Evolutionary conservation across 2,888 invertebrate species (phyloP).

Genomic region (Cerastoderma edule): DNA sequence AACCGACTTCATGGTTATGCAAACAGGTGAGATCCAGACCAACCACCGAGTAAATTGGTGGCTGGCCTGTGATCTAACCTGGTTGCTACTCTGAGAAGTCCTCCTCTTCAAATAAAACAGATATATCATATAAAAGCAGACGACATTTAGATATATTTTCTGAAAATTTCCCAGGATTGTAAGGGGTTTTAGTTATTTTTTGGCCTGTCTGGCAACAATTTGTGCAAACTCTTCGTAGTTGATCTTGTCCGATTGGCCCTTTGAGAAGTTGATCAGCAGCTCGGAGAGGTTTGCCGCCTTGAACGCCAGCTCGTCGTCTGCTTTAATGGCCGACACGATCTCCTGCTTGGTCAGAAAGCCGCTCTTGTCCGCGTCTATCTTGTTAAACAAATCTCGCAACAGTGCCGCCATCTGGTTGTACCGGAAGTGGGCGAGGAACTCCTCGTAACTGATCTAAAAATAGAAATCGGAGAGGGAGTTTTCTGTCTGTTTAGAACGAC

Average conservation of each 20-base stretch:
- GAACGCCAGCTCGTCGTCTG: slow-evolving; percentile 70
- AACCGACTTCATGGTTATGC: too few species aligned
- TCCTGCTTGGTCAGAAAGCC: slow-evolving; percentile 75
- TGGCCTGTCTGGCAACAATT: slow-evolving; percentile 45
- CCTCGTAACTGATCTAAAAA: slow-evolving; percentile 73
- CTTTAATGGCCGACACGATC: slow-evolving; percentile 69
- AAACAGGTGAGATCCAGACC: too few species aligned
- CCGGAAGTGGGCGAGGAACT: slow-evolving; percentile 73
- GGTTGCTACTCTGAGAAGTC: too few species aligned
- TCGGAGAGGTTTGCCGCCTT: slow-evolving; percentile 70
- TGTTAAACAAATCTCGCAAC: slow-evolving; percentile 68
- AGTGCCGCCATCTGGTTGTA: slow-evolving; percentile 61
- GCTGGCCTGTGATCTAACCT: too few species aligned
- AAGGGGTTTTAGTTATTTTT: too few species aligned
- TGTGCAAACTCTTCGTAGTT: slow-evolving; percentile 71
- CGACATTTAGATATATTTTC: too few species aligned
- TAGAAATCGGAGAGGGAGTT: too few species aligned
- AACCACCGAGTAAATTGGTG: too few species aligned
- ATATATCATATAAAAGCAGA: too few species aligned
- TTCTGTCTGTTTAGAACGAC: too few species aligned
- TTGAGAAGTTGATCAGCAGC: slow-evolving; percentile 69
- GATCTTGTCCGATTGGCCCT: slow-evolving; percentile 66
- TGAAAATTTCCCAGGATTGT: too few species aligned
- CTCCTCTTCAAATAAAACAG: too few species aligned
- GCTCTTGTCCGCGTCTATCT: slow-evolving; percentile 73